Percentiles rank a stretch among this genome's conserved stretches.
phyloP scores from a whole-genome alignment of 2,888 invertebrate species.

The Lepeophtheirus nordmannii region DNA sequence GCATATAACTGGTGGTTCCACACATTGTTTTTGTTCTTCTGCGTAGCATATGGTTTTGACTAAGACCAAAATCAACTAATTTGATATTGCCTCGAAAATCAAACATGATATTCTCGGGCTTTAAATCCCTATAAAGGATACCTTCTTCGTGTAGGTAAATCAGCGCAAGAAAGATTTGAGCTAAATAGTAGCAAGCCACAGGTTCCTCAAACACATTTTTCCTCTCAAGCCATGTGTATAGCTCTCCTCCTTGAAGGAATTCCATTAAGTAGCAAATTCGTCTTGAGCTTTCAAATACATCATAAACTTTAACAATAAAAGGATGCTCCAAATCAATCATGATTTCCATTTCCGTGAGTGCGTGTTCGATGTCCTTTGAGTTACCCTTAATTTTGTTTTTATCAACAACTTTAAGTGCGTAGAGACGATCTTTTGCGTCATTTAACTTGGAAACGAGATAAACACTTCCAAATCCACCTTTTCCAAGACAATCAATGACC shows the following conservation, averaged over 20 bases:
- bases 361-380: background rate
- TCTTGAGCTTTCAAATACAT: slow-evolving; percentile 1
- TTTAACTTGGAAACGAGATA: background rate
- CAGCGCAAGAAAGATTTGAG: slow-evolving; percentile 3
- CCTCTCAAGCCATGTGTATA: slow-evolving; percentile 5
- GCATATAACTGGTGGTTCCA: background rate
- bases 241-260: slow-evolving; percentile 9
- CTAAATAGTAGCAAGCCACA: slow-evolving; percentile 3
- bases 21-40: background rate
- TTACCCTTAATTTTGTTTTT: background rate
- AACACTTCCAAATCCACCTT: slow-evolving; percentile 5
- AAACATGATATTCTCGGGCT: slow-evolving; percentile 13
- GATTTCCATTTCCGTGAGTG: background rate
- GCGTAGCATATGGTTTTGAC: background rate
- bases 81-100: background rate
- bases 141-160: background rate
- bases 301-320: background rate
- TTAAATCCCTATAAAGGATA: background rate
- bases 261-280: background rate
- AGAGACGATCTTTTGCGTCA: background rate
- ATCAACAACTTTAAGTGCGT: background rate
- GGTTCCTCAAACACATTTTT: background rate
- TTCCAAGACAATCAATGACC: background rate
- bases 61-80: slow-evolving; percentile 6
- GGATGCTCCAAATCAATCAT: background rate